phyloP scores from a whole-genome alignment of 2,888 invertebrate genomes.

The Ochlodes sylvanus region DNA sequence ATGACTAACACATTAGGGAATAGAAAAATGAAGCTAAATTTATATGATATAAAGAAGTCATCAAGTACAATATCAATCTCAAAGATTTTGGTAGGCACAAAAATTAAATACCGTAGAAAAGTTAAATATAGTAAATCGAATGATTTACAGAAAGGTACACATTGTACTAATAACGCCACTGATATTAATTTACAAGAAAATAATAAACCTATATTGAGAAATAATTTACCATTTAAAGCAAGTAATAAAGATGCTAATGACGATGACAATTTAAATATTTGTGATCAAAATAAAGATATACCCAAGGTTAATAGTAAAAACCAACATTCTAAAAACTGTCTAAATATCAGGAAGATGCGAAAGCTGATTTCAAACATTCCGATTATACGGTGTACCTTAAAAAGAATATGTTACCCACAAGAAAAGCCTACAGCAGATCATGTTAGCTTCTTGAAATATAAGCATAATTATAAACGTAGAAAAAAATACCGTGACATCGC shows the following conservation, averaged over 20 bases:
- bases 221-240: neutral
- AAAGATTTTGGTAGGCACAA: neutral
- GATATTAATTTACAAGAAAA: neutral
- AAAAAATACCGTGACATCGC: constrained; percentile 50
- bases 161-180: neutral
- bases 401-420: neutral
- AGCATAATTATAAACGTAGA: constrained; percentile 58
- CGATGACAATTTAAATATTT: constrained; percentile 11
- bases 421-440: neutral
- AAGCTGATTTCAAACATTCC: neutral
- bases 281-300: neutral
- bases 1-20: neutral
- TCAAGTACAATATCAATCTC: neutral
- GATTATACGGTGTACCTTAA: neutral
- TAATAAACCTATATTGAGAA: constrained; percentile 9
- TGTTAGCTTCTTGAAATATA: constrained; percentile 29
- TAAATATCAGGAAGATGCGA: neutral
- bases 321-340: neutral
- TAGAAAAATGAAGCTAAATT: neutral
- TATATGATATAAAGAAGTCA: neutral
- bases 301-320: neutral
- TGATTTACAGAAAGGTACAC: neutral
- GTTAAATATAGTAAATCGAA: neutral
- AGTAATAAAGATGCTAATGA: constrained; percentile 34
- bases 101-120: neutral